Percentiles rank a stretch among this genome's conserved stretches.
Evolutionary conservation across 2,113 vertebrate species (phyloP).

Genomic region (Micronycteris hirsuta): DNA sequence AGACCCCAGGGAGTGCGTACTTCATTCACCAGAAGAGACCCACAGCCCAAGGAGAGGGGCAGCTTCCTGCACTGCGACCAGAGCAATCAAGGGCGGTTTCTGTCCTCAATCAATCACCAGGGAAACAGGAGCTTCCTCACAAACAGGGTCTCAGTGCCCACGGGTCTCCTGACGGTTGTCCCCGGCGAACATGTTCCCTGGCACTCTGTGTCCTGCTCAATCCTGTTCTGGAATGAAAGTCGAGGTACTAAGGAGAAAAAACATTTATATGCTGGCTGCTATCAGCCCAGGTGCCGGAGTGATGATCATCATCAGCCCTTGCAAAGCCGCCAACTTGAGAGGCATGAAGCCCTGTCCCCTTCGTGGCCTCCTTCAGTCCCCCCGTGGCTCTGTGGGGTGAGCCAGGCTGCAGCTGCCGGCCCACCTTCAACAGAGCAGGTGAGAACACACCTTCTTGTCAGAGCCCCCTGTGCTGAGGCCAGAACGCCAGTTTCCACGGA

Average conservation of each 20-base stretch:
- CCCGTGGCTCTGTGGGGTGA: background rate
- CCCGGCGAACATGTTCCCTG: background rate
- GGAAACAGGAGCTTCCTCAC: background rate
- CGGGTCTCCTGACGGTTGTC: background rate
- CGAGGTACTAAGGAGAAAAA: background rate
- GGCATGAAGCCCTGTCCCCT: fast-evolving
- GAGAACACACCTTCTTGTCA: background rate
- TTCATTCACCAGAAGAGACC: background rate
- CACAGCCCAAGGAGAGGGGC: fast-evolving
- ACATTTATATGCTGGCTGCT: background rate
- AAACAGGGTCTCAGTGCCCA: background rate
- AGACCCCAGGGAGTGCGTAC: background rate
- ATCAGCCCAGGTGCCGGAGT: fast-evolving
- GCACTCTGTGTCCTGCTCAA: background rate
- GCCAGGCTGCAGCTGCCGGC: background rate
- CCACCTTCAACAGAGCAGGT: fast-evolving
- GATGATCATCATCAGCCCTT: fast-evolving
- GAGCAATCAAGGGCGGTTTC: background rate
- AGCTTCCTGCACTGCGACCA: background rate
- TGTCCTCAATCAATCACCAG: background rate
- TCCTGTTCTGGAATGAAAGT: background rate
- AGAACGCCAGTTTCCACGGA: background rate
- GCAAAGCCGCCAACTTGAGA: background rate
- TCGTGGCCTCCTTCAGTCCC: fast-evolving
- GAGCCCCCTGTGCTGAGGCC: fast-evolving